Evolutionary conservation across 2,113 vertebrate species (phyloP), one percentile per base, ranked within the genome.

Genomic region (Mesoclemmys tuberculata): DNA sequence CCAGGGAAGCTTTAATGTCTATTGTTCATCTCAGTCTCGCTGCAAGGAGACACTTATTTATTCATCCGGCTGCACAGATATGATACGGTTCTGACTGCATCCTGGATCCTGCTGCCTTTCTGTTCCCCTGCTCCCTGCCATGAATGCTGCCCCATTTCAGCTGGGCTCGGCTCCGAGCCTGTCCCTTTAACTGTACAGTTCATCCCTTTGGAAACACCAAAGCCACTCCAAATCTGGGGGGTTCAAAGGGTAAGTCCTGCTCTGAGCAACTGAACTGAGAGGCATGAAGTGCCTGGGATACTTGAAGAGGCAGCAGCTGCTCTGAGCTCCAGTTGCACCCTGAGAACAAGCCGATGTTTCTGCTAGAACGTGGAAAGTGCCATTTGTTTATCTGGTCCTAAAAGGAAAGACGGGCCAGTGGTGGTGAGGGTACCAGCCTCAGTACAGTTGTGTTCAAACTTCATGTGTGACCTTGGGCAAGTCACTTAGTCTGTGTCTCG

Each of bases 1-100:
- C 82, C 78, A 38, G 51, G 84, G 90, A 80, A 93, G 91, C 88
- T 95, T 95, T 95, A 93, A 95, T 93, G 80, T 55, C 79, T 87
- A 84, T 88, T 93, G 89, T 94, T 95, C 90, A 93, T 89, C 29
- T 80, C 92, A 10, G 31, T 75, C 41, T 49, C 19, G 88, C 52
- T 88, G 52, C 87, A 88, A 92, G 91, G 27, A 85, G 68, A 94
- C 18, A 54, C 88, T 58, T 56, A 68, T 85, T 90, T 90, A 44
- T 90, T 87, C 89, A 74, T 10, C 90, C 93, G 80, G 82, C 64
- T 94, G 31, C 12, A 49, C 8, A 71, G 79, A 38, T 29, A 49
- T 87, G 31, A 88, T 61, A 27, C 9, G 54, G 27, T 24, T 41
- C 68, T 38, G 41, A 16, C 35, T n/a, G 11, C 48, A 80, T 87